Percentiles rank a stretch among this genome's conserved stretches.
phyloP scores from a whole-genome alignment of 2,888 invertebrate species.

The Gari tellinella region DNA sequence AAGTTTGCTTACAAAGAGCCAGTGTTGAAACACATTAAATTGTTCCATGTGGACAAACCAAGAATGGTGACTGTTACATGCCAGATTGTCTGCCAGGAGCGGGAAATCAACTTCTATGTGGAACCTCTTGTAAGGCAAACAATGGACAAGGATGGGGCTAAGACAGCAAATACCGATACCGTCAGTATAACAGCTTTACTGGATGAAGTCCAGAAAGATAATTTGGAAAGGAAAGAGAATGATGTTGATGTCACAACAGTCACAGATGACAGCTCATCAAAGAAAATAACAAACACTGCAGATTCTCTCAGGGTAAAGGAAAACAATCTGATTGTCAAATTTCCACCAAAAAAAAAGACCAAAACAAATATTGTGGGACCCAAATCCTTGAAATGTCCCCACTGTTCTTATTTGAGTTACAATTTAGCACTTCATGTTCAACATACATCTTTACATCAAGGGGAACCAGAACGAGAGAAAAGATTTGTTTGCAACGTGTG shows the following conservation, averaged over 20 bases:
- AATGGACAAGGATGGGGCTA: not conserved
- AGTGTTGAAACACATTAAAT: constrained; percentile 71
- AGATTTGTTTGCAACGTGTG: constrained; percentile 64
- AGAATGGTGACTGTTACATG: constrained; percentile 75
- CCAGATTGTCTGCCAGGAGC: constrained; percentile 77
- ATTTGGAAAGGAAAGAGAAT: not conserved
- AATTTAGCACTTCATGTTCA: constrained; percentile 32
- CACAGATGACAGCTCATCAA: no score
- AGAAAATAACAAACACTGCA: no score
- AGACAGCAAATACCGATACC: not conserved
- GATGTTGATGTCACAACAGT: not conserved
- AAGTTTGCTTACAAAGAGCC: constrained; percentile 68
- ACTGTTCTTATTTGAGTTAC: constrained; percentile 49
- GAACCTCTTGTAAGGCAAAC: constrained; percentile 28
- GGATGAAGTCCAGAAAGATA: constrained; percentile 36
- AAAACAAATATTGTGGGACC: constrained; percentile 16
- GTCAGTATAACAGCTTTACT: constrained; percentile 42
- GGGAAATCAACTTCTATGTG: constrained; percentile 61
- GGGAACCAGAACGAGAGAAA: constrained; percentile 44
- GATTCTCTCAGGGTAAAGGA: no score
- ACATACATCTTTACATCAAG: constrained; percentile 43
- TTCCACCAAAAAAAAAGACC: not conserved
- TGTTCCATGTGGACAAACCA: constrained; percentile 73
- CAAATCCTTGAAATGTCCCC: constrained; percentile 40
- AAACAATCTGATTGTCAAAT: no score